Evolutionary conservation across 1,140 invertebrate species (phyloP).

Genomic region (Lutraria rhynchaena): DNA sequence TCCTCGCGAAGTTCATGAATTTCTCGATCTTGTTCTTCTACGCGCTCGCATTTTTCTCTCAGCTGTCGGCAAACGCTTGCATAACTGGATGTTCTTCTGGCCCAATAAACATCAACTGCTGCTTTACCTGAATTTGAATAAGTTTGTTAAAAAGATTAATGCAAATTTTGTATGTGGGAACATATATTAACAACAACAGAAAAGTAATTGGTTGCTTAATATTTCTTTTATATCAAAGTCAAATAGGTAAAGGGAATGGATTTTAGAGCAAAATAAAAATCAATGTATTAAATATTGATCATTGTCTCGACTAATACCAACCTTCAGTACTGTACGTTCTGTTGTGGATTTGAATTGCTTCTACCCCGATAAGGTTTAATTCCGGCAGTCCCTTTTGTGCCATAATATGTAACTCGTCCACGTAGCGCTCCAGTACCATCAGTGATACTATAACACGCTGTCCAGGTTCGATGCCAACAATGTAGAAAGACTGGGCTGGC

Average conservation of each 20-base stretch:
- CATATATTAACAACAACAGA: background rate
- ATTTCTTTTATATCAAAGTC: background rate
- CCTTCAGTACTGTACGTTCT: conserved; percentile 27
- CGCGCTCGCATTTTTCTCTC: conserved; percentile 17
- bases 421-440: conserved; percentile 32
- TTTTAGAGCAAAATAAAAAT: background rate
- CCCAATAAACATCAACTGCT: background rate
- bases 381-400: conserved; percentile 25
- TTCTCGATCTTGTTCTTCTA: conserved; percentile 33
- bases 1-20: conserved; percentile 27
- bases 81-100: background rate
- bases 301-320: background rate
- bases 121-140: conserved; percentile 3
- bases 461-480: conserved; percentile 43
- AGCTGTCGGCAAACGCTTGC: conserved; percentile 37
- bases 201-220: background rate
- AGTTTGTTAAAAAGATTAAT: background rate
- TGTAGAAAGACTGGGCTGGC: conserved; percentile 23
- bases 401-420: conserved; percentile 19
- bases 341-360: conserved; percentile 26
- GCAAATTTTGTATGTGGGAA: background rate
- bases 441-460: conserved; percentile 8
- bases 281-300: background rate
- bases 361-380: conserved; percentile 1
- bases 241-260: background rate